Base-by-base conservation (phyloP, 92 coral and sea anemone species). In the Bergia sp. region DNA sequence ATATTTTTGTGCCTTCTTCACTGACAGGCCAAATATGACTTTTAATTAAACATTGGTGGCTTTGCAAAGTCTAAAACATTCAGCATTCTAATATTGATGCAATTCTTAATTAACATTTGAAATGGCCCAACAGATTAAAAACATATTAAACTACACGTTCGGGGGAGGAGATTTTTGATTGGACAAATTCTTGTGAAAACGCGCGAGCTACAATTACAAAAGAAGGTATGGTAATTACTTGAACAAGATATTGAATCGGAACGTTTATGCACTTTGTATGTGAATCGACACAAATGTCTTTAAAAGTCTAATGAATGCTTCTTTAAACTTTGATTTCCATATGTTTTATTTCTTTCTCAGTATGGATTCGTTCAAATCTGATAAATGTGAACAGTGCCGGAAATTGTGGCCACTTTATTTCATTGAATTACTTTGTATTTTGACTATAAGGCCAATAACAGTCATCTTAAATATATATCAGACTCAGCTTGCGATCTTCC, bases 151-250 rank as follows among this genome's bases (percentile, higher is more conserved):
- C 65, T 49, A 49, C 43, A 37, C 16, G 45, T 53, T 79, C 71
- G 45, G n/a, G 69, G 42, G 36, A 79, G 23, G 66, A 8, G 83
- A 47, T 53, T 37, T 49, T 37, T 79, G 53, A 79, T 47, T 79
- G 83, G 83, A 79, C 83, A 36, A 79, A 53, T 12, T 79, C 66
- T 79, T 37, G 64, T 79, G 41, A 79, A 79, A 55, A 50, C 42
- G 36, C 38, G 11, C 7, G 7, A 36, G 20, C 42, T 16, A 29
- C 66, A 37, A 29, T 15, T 16, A 29, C 66, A 37, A 29, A 5
- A 23, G 44, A 49, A 49, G 29, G 9, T 79, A 79, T 79, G 83
- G 3, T 79, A 53, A 79, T 79, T 53, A n/a, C 43, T 36, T 79
- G 66, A 37, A 79, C 20, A 37, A 79, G 83, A 79, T 49, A 23